Evolutionary conservation across 2,797 vertebrate species (phyloP), one percentile per base, ranked within the genome.

Genomic region (Sciurus carolinensis): DNA sequence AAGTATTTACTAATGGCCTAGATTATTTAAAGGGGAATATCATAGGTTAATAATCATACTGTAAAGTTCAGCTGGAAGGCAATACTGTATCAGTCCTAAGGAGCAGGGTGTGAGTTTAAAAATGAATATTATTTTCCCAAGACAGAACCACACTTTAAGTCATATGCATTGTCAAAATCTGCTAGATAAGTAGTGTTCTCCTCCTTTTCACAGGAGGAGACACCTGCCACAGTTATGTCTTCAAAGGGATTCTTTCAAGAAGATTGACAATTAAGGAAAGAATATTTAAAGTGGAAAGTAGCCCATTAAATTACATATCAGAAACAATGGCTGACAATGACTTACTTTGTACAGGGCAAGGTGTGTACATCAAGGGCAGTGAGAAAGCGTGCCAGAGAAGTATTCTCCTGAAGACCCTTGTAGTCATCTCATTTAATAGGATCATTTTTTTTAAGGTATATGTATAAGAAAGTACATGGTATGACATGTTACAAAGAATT

Each of bases 1-100:
- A 88, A 83, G 66, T 66, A 88, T 96, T 92, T 89, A 91, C 30
- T 59, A 87, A 86, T n/a, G 13, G 33, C 7, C 13, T 42, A 64
- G 18, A 69, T 83, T 94, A 69, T 72, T 77, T 95, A 89, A 92
- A 92, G 24, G n/a, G 75, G 33, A 96, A 90, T 91, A 86, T 42
- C 13, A 72, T 33, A 24, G 24, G 3, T 57, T 93, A 85, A 62
- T n/a, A 89, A 75, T 82, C 57, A 79, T 9, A 93, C 71, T 13
- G 3, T 54, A 52, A 86, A 93, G n/a, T 73, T 71, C 11, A 79
- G 33, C 26, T 89, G 54, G 44, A 91, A 88, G 3, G 20, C 17
- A 90, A 92, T 79, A 24, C 59, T n/a, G 42, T 10, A 3, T 57
- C 30, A 17, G 3, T 54, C 30, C 3, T 72, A 76, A 94, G 87